Evolutionary conservation across 1,140 invertebrate genomes (phyloP).

Genomic region (Drosophila equinoxialis): DNA sequence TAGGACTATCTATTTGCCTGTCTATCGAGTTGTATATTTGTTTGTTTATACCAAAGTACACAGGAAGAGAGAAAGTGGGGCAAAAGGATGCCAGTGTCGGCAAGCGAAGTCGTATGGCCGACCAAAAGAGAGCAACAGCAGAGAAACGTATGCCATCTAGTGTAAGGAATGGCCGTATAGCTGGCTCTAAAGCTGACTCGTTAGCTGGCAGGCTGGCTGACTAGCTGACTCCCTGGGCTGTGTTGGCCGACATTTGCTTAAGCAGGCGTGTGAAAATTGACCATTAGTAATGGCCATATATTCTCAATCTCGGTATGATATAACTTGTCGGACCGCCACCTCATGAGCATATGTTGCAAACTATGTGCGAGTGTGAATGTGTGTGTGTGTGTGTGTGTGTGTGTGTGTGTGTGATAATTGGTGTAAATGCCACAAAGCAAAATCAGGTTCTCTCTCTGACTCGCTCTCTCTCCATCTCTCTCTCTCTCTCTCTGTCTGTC

Average conservation of each 20-base stretch:
- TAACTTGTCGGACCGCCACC: constrained; percentile 49
- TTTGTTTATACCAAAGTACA: constrained; percentile 62
- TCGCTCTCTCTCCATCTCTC: not conserved
- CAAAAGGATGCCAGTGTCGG: not conserved
- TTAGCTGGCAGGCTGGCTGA: not conserved
- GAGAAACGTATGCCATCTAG: not conserved
- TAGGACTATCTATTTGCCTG: constrained; percentile 36
- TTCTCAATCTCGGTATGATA: constrained; percentile 67
- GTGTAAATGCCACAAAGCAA: constrained; percentile 70
- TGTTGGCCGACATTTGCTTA: constrained; percentile 60
- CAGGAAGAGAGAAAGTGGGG: constrained; percentile 2
- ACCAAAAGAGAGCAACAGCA: not conserved
- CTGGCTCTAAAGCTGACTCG: not conserved
- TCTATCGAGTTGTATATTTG: constrained; percentile 40
- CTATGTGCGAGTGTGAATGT: constrained; percentile 11
- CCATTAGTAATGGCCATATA: constrained; percentile 77
- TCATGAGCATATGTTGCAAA: not conserved
- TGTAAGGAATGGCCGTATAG: not conserved
- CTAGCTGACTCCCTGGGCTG: constrained; percentile 5
- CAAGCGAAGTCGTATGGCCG: not conserved
- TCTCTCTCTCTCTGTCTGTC: not conserved
- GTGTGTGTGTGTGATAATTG: constrained; percentile 62
- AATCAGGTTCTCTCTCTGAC: constrained; percentile 28
- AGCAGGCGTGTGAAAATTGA: constrained; percentile 77
- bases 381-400: constrained; percentile 22